These are phyloP conservation scores for Amiota minor DNA, from an alignment of 2,888 invertebrate species.

Conservation along the genomic window DNA sequence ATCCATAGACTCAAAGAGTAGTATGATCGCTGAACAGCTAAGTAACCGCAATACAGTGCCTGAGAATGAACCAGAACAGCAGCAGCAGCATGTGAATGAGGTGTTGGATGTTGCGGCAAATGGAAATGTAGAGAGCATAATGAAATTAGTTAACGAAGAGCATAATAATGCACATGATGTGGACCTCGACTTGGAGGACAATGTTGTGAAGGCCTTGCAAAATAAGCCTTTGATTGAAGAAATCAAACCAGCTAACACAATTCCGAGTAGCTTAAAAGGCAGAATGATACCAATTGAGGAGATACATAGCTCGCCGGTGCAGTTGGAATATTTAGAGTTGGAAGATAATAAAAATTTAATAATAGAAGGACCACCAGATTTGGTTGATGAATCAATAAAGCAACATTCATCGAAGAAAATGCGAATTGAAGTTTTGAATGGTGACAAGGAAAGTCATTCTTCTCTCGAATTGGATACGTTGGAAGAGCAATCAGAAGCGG, in stretches of 20 bases:
- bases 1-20: conserved; percentile 37
- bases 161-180: neutral
- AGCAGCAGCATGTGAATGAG: conserved; percentile 17
- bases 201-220: neutral
- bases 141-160: conserved; percentile 18
- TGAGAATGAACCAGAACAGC: conserved; percentile 21
- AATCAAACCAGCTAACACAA: neutral
- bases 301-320: conserved; percentile 34
- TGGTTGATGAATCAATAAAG: neutral
- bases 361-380: conserved; percentile 8
- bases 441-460: no score
- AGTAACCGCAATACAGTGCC: conserved; percentile 34
- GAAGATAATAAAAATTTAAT: neutral
- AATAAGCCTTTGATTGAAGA: conserved; percentile 24
- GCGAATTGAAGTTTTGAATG: neutral
- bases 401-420: neutral
- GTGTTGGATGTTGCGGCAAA: conserved; percentile 33
- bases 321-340: conserved; percentile 16
- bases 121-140: conserved; percentile 31
- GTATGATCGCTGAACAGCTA: conserved; percentile 40
- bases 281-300: conserved; percentile 37
- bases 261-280: neutral
- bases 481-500: no score
- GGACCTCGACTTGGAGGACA: neutral
- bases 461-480: no score